Percentiles rank a stretch among this genome's conserved stretches.
Evolutionary conservation across 2,797 vertebrate genomes (phyloP).

Genomic region (Yasuhikotakia modesta): DNA sequence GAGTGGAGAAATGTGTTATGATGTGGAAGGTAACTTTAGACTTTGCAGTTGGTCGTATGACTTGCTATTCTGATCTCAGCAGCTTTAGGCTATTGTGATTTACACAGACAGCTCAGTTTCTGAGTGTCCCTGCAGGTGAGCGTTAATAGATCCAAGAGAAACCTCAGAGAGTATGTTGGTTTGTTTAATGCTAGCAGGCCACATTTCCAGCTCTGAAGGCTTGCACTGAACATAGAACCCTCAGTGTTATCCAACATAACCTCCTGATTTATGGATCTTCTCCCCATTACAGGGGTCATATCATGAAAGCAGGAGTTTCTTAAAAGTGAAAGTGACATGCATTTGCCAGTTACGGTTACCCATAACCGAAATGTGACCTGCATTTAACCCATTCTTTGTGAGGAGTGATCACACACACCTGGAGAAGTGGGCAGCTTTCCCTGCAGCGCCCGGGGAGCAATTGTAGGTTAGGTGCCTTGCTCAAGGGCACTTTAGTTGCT

Average conservation of each 20-base stretch:
- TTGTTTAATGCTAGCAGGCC: conserved; percentile 1
- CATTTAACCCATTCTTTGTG: too few relatives aligned
- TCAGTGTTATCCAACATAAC: neutral
- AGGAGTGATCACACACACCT: too few relatives aligned
- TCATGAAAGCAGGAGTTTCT: neutral
- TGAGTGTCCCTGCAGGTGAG: neutral
- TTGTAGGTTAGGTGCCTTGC: too few relatives aligned
- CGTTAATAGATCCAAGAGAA: neutral
- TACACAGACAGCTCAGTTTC: conserved; percentile 14
- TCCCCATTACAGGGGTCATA: neutral
- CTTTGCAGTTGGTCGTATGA: conserved; percentile 22
- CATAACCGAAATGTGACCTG: too few relatives aligned
- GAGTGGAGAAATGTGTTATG: neutral
- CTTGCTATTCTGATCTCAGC: conserved; percentile 28
- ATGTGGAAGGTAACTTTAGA: neutral
- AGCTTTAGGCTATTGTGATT: neutral
- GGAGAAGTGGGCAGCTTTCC: too few relatives aligned
- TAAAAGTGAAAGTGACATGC: too few relatives aligned
- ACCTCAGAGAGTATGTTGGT: neutral
- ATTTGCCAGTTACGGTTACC: too few relatives aligned
- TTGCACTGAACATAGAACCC: neutral
- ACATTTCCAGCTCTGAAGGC: neutral
- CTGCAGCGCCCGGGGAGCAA: too few relatives aligned
- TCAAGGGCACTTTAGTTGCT: too few relatives aligned
- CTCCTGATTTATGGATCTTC: neutral